Evolutionary conservation across 2,113 vertebrate genomes (phyloP).

Genomic region (Elgaria multicarinata): DNA sequence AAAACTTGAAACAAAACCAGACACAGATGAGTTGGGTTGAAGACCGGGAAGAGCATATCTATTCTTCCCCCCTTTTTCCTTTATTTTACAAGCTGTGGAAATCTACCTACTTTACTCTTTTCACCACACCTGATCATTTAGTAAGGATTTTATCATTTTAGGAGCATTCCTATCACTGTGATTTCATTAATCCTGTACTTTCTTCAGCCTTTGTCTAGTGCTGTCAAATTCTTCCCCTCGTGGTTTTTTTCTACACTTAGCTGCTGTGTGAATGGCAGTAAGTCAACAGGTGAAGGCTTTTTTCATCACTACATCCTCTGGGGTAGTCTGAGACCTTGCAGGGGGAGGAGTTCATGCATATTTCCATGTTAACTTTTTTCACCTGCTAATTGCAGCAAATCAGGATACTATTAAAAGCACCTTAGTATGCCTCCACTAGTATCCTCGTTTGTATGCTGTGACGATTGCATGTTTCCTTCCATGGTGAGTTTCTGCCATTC

Average conservation of each 20-base stretch:
- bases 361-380: background rate
- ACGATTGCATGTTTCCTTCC: background rate
- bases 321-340: background rate
- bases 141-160: background rate
- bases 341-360: background rate
- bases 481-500: background rate
- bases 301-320: background rate
- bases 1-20: conserved; percentile 13
- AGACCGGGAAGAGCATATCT: background rate
- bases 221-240: background rate
- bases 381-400: background rate
- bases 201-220: background rate
- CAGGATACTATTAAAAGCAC: background rate
- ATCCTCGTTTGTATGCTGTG: background rate
- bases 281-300: background rate
- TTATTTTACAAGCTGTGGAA: background rate
- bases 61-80: background rate
- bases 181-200: background rate
- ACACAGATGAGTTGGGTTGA: conserved; percentile 15
- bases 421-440: background rate
- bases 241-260: background rate
- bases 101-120: background rate
- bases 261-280: background rate
- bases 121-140: background rate
- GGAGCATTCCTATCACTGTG: background rate